Percentiles rank a stretch among this genome's conserved stretches.
These are phyloP conservation scores for Suricata suricatta DNA, from an alignment of 2,113 vertebrate species.

Conservation along the genomic window DNA sequence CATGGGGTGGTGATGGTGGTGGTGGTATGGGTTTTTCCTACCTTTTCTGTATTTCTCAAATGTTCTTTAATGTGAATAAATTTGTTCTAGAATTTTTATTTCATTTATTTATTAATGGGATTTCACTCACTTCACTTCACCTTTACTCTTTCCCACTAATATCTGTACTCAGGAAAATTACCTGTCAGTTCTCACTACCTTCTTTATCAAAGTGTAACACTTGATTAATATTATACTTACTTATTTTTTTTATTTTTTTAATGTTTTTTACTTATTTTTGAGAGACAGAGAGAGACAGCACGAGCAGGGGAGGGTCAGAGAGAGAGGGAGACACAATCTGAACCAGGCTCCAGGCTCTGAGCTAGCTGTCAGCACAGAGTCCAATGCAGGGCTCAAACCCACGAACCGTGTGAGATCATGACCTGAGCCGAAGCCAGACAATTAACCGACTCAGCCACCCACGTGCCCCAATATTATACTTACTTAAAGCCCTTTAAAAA, in stretches of 20 bases:
- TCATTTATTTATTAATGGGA: background rate
- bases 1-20: background rate
- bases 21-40: background rate
- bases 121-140: background rate
- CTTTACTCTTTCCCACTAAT: background rate
- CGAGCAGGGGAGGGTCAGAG: no score
- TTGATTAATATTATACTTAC: background rate
- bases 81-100: background rate
- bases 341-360: no score
- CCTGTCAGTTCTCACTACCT: background rate
- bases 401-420: no score
- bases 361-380: no score
- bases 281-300: no score
- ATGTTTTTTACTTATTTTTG: no score
- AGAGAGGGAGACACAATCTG: no score
- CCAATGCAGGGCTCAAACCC: no score
- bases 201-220: background rate
- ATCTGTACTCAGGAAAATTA: background rate
- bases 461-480: background rate
- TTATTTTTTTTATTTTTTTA: background rate
- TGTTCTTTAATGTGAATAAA: conserved; percentile 17
- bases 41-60: background rate
- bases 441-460: no score
- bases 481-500: conserved; percentile 52
- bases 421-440: no score